Base-by-base conservation (phyloP, 2,797 vertebrate genomes). In the Presbytis comata region DNA sequence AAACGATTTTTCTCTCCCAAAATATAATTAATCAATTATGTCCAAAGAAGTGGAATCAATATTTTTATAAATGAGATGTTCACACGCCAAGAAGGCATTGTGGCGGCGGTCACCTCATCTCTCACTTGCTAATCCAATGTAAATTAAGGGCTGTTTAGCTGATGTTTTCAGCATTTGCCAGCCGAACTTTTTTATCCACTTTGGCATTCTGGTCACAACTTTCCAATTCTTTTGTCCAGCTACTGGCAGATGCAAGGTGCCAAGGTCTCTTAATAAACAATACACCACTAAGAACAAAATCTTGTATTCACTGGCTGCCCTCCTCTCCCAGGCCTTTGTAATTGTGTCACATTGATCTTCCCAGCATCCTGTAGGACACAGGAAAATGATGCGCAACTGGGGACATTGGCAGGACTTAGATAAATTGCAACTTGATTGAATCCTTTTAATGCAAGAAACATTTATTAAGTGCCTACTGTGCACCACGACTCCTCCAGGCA, bases 41-140 rank as follows among this genome's bases (percentile, higher is more conserved):
- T 97, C 93, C 94, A 79, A 97, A 89, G 95, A 95, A 93, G 96
- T 53, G 9, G 90, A 89, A 98, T 98, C 96, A 53, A 98, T 98
- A 97, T 89, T 98, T 97, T 97, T 98, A 98, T 96, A 98, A 98
- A 98, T 97, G 96, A 98, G 97, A 87, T 85, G 97, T 98, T 97
- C 95, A 95, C 91, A 81, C 13, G 22, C 92, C 36, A 55, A 75
- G 78, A 92, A 97, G 94, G 96, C 64, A 96, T 93, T 80, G 96
- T 72, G 70, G 91, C 4, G 2, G 16, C 28, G 41, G 93, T n/a
- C 93, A 33, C 89, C 67, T 96, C 57, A 95, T 97, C 97, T 94
- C 89, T 94, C 94, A 91, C 84, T 89, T 53, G 93, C 94, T 95
- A 89, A 97, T 93, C 78, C 88, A 89, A 90, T 91, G 96, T 90